Evolutionary conservation across 2,797 vertebrate species (phyloP).

Genomic region (Erethizon dorsatum): DNA sequence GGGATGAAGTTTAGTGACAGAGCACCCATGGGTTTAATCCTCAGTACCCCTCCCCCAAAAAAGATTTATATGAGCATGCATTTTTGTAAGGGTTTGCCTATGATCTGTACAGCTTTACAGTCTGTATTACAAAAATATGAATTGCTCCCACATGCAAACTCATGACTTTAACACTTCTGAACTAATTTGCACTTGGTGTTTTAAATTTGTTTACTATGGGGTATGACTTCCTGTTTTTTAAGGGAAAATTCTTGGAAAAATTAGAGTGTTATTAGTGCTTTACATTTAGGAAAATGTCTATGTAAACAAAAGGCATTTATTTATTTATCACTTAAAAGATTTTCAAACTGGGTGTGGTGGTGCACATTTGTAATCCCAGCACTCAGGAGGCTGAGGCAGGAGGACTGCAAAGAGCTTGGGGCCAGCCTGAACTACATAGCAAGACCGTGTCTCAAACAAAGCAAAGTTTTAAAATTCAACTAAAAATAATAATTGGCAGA

Average conservation of each 20-base stretch:
- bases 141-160: background rate
- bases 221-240: conserved; percentile 38
- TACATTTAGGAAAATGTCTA: background rate
- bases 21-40: background rate
- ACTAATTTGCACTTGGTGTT: background rate
- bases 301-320: background rate
- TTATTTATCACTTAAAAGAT: background rate
- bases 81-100: conserved; percentile 2
- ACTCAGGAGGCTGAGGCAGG: background rate
- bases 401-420: background rate
- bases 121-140: conserved; percentile 38
- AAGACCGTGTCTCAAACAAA: background rate
- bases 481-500: conserved; percentile 18
- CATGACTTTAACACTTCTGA: conserved; percentile 10
- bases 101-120: background rate
- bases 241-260: conserved; percentile 65
- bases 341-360: background rate
- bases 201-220: background rate
- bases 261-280: conserved; percentile 13
- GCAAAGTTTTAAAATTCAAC: conserved; percentile 32
- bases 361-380: background rate
- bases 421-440: background rate
- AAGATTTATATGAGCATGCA: background rate
- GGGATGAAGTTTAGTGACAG: background rate
- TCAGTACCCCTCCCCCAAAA: background rate